Base-by-base conservation (phyloP, 2,888 invertebrate genomes). In the Melanchra persicariae region DNA sequence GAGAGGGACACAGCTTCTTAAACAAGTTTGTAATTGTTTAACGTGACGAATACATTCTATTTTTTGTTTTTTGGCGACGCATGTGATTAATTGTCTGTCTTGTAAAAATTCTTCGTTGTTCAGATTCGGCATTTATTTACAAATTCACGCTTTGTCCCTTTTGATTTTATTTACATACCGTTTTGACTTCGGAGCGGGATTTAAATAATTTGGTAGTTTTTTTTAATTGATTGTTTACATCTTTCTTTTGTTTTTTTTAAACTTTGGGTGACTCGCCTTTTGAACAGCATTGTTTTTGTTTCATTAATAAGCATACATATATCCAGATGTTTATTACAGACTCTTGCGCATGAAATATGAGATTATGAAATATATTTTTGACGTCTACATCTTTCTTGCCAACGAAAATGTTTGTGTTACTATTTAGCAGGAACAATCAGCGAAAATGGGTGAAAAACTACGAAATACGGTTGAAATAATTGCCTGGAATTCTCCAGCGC, bases 71-170 rank as follows among this genome's bases (percentile, higher is more conserved):
- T 74, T 70, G 89, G 89, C 86, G 86, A 89, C 88, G 86, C 81
- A 61, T 77, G 85, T 91, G 91, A 94, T 94, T 92, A 91, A 93
- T 93, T 90, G 84, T 84, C 79, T 87, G 91, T 91, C 93, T 88
- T 81, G 86, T 87, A 82, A 84, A 84, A 82, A 87, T 78, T 79
- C 73, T 76, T 77, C 57, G 64, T 72, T 76, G 69, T 77, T 79
- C 70, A 77, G 57, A 68, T 73, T 72, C 59, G 55, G 68, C 65
- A 74, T 81, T 76, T 81, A 83, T 83, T 85, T 77, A 83, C 80
- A 74, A 72, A 70, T 71, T 78, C 43, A 73, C 73, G 67, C 17
- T 52, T 43, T 61, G 70, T 75, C 77, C 76, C 72, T 76, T 84
- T 58, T 24, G 22, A 71, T 63, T 80, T 79, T 84, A 73, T 79